Conservation (phyloP, 2,113 vertebrate species). For the Vireo altiloquus region DNA sequence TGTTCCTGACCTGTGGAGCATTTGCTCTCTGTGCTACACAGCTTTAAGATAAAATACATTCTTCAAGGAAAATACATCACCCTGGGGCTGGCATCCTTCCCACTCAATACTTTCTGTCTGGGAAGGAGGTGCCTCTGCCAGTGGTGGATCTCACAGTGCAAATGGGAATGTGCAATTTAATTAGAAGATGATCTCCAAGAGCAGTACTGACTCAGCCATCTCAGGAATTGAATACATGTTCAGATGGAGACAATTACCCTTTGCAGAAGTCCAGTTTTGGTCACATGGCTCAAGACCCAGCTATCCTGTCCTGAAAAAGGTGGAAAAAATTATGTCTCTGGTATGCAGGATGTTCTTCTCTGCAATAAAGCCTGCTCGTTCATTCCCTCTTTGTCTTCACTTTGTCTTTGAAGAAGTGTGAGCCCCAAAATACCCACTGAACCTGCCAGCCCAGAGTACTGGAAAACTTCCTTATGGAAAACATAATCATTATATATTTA, state of each 20-base stretch:
- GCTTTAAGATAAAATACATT: background rate
- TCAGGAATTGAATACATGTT: background rate
- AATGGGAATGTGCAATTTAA: background rate
- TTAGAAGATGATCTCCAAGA: background rate
- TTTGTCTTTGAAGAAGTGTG: background rate
- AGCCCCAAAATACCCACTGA: background rate
- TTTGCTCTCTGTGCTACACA: background rate
- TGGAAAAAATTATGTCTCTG: background rate
- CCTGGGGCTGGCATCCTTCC: background rate
- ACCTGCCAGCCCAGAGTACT: background rate
- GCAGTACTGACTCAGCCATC: background rate
- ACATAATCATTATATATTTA: background rate
- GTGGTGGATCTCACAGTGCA: background rate
- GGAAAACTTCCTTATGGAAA: background rate
- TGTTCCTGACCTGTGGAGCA: background rate
- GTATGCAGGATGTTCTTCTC: background rate
- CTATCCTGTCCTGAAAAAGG: background rate
- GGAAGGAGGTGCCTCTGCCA: background rate
- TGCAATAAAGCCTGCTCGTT: background rate
- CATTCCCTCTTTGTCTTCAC: background rate
- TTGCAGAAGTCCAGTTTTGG: background rate
- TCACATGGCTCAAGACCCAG: background rate
- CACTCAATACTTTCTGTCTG: rapidly evolving
- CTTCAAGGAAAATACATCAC: background rate
- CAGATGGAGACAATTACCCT: background rate